phyloP scores from a whole-genome alignment of 2,888 invertebrate species.

The Siphonodentalium dalli region DNA sequence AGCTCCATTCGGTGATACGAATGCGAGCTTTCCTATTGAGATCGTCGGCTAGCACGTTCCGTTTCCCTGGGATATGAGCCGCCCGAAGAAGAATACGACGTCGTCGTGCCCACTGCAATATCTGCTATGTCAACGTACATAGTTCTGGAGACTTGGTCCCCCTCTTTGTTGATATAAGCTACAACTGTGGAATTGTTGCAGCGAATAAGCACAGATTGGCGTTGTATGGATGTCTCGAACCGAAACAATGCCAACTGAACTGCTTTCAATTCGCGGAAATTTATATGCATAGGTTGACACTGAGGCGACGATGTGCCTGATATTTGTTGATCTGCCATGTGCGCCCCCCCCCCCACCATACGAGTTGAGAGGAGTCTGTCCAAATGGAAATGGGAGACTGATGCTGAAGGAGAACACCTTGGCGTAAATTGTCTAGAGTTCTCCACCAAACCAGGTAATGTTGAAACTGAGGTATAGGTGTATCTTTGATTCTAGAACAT shows the following conservation, averaged over 20 bases:
- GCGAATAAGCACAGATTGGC: not conserved
- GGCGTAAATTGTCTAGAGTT: too few relatives aligned
- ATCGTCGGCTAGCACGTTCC: not conserved
- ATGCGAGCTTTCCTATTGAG: not conserved
- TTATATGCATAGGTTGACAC: not conserved
- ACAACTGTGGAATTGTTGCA: slow-evolving; percentile 9
- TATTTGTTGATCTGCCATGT: slow-evolving; percentile 2
- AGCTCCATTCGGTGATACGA: not conserved
- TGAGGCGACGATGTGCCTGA: slow-evolving; percentile 2
- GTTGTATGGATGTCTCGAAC: not conserved
- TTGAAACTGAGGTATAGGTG: too few relatives aligned
- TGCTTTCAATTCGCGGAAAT: slow-evolving; percentile 6
- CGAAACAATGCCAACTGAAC: not conserved
- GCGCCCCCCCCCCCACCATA: slow-evolving; percentile 4
- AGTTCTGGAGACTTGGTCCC: not conserved
- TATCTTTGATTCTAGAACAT: too few relatives aligned
- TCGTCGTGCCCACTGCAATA: not conserved
- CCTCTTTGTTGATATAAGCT: too few relatives aligned
- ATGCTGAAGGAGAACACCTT: too few relatives aligned
- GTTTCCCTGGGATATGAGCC: slow-evolving; percentile 1
- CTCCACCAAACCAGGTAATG: too few relatives aligned
- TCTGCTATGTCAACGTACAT: not conserved
- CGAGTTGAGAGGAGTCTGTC: too few relatives aligned
- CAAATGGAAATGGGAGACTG: too few relatives aligned
- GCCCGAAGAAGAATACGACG: not conserved